These are phyloP conservation scores for Spilarctia lutea DNA, from an alignment of 2,888 invertebrate genomes.

Conservation along the genomic window DNA sequence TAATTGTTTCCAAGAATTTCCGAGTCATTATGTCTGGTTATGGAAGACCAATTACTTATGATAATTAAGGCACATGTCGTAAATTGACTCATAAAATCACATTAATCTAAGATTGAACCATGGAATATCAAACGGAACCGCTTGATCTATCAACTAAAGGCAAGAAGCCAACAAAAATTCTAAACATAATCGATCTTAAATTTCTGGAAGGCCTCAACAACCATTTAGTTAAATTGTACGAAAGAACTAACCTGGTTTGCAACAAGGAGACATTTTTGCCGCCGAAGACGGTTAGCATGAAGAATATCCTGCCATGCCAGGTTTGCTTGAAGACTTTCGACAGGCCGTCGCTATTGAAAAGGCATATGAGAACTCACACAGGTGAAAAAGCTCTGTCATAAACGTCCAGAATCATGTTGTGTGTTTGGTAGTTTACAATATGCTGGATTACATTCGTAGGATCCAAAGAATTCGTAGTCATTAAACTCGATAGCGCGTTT, in stretches of 20 bases:
- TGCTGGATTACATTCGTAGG: too few relatives aligned
- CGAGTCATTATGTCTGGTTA: background rate
- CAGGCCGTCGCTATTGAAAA: conserved; percentile 88
- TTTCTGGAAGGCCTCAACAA: conserved; percentile 77
- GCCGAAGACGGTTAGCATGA: conserved; percentile 52
- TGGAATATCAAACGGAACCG: conserved; percentile 78
- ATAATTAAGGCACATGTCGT: background rate
- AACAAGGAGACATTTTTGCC: conserved; percentile 53
- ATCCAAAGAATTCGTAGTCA: too few relatives aligned
- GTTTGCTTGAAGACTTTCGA: conserved; percentile 90
- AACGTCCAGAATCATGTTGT: too few relatives aligned
- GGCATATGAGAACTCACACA: conserved; percentile 90
- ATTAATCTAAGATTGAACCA: conserved; percentile 25
- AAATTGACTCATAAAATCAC: background rate
- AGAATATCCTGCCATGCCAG: conserved; percentile 85
- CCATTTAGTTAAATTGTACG: conserved; percentile 76
- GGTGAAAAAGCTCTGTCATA: conserved; percentile 68
- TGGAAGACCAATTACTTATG: background rate
- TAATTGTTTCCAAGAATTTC: background rate
- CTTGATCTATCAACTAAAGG: conserved; percentile 74
- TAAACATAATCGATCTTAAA: conserved; percentile 75
- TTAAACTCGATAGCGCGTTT: too few relatives aligned
- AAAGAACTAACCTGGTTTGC: conserved; percentile 67
- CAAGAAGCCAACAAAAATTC: conserved; percentile 55
- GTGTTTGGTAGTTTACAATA: background rate